Percentiles rank a stretch among this genome's conserved stretches.
Evolutionary conservation across 2,888 invertebrate species (phyloP).

Genomic region (Lordiphosa fenestrarum): DNA sequence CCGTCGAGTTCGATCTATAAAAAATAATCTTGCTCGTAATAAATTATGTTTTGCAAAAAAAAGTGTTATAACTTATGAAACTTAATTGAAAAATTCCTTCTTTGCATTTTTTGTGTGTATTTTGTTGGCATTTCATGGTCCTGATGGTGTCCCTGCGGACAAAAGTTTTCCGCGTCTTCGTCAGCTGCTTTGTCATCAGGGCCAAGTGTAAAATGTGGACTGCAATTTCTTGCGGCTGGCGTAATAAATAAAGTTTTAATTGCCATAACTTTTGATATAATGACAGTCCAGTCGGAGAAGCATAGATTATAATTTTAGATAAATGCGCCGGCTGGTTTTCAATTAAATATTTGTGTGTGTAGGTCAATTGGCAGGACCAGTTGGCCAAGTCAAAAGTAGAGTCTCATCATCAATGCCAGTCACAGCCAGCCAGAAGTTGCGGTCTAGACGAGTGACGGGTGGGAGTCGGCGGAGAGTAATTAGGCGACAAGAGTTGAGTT

Average conservation of each 20-base stretch:
- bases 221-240: slow-evolving; percentile 25
- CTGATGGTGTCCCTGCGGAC: slow-evolving; percentile 11
- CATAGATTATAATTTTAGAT: slow-evolving; percentile 44
- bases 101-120: neutral
- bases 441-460: neutral
- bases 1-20: too few species aligned
- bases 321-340: slow-evolving; percentile 29
- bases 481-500: slow-evolving; percentile 32
- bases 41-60: too few species aligned
- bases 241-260: slow-evolving; percentile 57
- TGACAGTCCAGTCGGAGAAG: slow-evolving; percentile 5
- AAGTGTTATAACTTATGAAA: too few species aligned
- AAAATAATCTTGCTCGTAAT: too few species aligned
- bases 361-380: slow-evolving; percentile 15
- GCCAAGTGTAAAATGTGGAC: slow-evolving; percentile 23
- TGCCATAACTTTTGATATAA: slow-evolving; percentile 26
- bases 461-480: slow-evolving; percentile 19
- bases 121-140: neutral
- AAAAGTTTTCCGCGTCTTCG: slow-evolving; percentile 1
- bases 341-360: slow-evolving; percentile 21
- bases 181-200: slow-evolving; percentile 2
- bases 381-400: slow-evolving; percentile 7
- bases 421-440: slow-evolving; percentile 25
- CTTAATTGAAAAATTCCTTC: too few species aligned
- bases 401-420: slow-evolving; percentile 22